Evolutionary conservation across 2,797 vertebrate species (phyloP).

Genomic region (Chelon labrosus): DNA sequence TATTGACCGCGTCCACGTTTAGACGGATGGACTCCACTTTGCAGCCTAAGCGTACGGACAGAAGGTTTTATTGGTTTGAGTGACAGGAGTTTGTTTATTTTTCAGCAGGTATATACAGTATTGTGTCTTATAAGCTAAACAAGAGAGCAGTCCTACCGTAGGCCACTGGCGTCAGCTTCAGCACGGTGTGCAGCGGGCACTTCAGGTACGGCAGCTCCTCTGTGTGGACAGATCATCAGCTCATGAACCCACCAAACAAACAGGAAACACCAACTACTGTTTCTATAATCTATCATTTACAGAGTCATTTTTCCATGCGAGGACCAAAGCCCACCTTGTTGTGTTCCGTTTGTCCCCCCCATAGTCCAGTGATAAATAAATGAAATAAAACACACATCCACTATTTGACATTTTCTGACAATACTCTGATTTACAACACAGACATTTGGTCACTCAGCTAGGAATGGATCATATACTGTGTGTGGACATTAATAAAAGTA

Average conservation of each 20-base stretch:
- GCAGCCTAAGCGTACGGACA: slow-evolving; percentile 82
- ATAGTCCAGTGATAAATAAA: no score
- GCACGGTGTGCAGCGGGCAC: slow-evolving; percentile 95
- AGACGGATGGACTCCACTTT: slow-evolving; percentile 91
- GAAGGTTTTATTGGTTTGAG: slow-evolving; percentile 9
- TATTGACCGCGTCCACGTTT: slow-evolving; percentile 91
- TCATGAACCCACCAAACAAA: slow-evolving; percentile 3
- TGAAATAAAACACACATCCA: no score
- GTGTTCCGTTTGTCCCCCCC: no score
- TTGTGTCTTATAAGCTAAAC: accelerated
- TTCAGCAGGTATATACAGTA: not conserved
- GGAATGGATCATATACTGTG: not conserved
- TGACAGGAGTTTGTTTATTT: not conserved
- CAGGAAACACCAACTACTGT: not conserved
- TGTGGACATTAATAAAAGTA: not conserved
- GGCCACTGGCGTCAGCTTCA: slow-evolving; percentile 97
- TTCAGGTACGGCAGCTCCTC: slow-evolving; percentile 97
- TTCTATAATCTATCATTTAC: not conserved
- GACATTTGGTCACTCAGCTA: slow-evolving; percentile 25
- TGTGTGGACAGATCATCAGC: slow-evolving; percentile 61
- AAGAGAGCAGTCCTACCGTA: slow-evolving; percentile 86
- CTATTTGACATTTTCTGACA: not conserved
- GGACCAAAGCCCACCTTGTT: no score
- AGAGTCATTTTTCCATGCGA: no score
- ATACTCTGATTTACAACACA: not conserved